Evolutionary conservation across 2,888 invertebrate species (phyloP).

Genomic region (Amiota mariae): DNA sequence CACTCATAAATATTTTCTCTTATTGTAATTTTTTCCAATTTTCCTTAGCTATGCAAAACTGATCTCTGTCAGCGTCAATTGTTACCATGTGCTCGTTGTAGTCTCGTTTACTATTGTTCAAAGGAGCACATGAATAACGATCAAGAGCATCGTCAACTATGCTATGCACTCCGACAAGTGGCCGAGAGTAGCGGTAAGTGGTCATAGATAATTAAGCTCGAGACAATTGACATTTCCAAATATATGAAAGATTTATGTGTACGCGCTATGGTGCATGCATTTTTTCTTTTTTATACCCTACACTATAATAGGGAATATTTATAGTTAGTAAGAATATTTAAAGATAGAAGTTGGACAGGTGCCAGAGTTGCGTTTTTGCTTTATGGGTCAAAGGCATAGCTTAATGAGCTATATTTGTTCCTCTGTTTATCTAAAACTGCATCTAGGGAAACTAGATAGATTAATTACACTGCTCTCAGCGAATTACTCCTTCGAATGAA

Average conservation of each 20-base stretch:
- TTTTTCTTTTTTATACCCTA: too few species aligned
- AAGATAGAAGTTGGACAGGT: too few species aligned
- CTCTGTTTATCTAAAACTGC: too few species aligned
- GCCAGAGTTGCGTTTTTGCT: too few species aligned
- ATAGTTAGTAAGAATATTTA: too few species aligned
- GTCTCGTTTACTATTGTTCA: conserved; percentile 80
- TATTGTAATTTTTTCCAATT: background rate
- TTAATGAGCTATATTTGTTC: too few species aligned
- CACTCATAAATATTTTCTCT: conserved; percentile 13
- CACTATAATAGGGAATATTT: too few species aligned
- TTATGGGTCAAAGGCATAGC: too few species aligned
- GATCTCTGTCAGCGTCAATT: conserved; percentile 55
- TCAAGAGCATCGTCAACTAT: conserved; percentile 77
- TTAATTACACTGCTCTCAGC: too few species aligned
- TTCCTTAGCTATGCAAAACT: conserved; percentile 64
- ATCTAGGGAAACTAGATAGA: too few species aligned
- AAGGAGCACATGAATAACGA: conserved; percentile 78
- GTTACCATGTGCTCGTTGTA: conserved; percentile 75
- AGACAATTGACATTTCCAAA: background rate
- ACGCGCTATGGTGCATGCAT: too few species aligned
- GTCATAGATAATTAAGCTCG: background rate
- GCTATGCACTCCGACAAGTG: conserved; percentile 77
- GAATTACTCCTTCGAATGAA: too few species aligned
- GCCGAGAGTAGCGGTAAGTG: conserved; percentile 76
- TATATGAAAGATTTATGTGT: background rate